Evolutionary conservation across 2,888 invertebrate species (phyloP), one percentile per base, ranked within the genome.

Genomic region (Temnothorax rugatulus): DNA sequence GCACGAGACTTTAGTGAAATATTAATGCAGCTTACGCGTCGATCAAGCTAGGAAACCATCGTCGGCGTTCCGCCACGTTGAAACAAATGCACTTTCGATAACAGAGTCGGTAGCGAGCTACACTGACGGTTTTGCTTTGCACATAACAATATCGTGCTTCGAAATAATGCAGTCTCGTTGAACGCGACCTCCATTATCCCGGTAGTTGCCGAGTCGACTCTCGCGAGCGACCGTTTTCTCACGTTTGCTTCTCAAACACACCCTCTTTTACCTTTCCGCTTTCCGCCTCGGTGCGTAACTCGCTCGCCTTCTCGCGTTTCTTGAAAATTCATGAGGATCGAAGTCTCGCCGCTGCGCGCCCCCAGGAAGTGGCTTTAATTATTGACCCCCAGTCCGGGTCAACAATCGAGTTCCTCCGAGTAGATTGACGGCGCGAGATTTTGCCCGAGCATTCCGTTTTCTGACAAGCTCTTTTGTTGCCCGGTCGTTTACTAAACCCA

Each of bases 271-370:
- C 59, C 34, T 68, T 83, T 82, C 29, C 41, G 41, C 83, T 89
- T 84, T 69, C 82, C 38, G n/a, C n/a, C 4, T 61, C 13, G 47
- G 59, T 29, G 57, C 82, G 76, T 86, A 85, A 84, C 84, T 79
- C 75, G 82, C 73, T 34, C 50, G 66, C 74, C 18, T 71, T 44
- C 82, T 68, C 25, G 59, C 34, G 63, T 61, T 44, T 38, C 61
- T 73, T 87, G 79, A 84, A 89, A 87, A 89, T 89, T 89, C 87
- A 89, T 81, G 88, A 89, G 82, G 75, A 83, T 84, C 87, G 86
- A 86, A 84, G 82, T 86, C 75, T n/a, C 82, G 38, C 11, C 75
- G 61, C 50, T 9, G 77, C 25, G 66, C 52, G 18, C 38, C 18
- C 38, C 38, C 57, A 75, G 73, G 66, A 73, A 84, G 85, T 75